Evolutionary conservation across 1,140 invertebrate species (phyloP), one percentile per base, ranked within the genome.

Genomic region (Drosophila nigromelanica): DNA sequence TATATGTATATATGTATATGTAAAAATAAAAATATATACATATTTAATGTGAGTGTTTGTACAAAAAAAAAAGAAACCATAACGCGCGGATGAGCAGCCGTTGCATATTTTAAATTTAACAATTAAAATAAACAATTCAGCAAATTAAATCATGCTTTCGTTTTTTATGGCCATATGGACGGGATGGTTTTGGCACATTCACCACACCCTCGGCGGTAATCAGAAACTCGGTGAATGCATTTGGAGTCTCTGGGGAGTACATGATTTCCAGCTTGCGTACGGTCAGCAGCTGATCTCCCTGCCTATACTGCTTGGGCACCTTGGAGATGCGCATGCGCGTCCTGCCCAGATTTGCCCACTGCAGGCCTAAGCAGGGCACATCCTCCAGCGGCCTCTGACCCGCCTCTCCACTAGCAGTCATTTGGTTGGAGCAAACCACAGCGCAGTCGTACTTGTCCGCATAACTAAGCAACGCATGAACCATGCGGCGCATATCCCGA

Each of bases 381-480:
- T 75, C 86, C 61, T 82, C 78, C 8, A 56, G 63, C 39, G 61
- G 73, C 76, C 61, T 91, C 63, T 48, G n/a, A 11, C 39, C 40
- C 30, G 42, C 5, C 0, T 14, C 12, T 0, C 10, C 30, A 47
- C 91, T 79, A 35, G 92, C 74, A 12, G 93, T 92, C 91, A 96
- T 95, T 92, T 97, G 96, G 92, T 97, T 97, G 1, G 95, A 93
- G 91, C 95, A 95, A 15, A 97, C 86, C 43, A 96, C 87, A 35
- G 93, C 93, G 45, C 95, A 92, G 40, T 93, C 92, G 74, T 94
- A 91, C 43, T 93, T 90, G 33, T 92, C 90, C 33, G 93, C 93
- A 33, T 96, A 90, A 50, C 93, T 91, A 60, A 95, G 93, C 37
- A 97, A 89, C 27, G 92, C 89, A 18, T 91, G 86, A 11, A 93